A percentile compares a stretch with the other conserved stretches of the same genome.
Conservation (phyloP, 2,113 vertebrate species). For the Chaetura pelagica region DNA sequence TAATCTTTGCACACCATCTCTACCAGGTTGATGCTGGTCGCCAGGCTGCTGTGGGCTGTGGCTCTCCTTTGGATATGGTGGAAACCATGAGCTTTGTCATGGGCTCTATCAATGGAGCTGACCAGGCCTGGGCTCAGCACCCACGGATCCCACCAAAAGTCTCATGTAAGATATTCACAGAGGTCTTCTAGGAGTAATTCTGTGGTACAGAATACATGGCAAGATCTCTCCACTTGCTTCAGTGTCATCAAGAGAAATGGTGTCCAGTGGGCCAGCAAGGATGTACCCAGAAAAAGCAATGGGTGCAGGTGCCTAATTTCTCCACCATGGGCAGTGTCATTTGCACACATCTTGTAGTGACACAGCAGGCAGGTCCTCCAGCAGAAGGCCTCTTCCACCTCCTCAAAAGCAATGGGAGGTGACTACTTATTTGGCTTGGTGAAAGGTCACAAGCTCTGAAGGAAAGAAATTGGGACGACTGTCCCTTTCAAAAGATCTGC, state of each 20-base stretch:
- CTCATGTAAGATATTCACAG: neutral
- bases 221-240: neutral
- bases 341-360: neutral
- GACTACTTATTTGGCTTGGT: neutral
- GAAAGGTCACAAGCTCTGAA: neutral
- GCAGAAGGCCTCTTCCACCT: neutral
- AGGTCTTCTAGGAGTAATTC: neutral
- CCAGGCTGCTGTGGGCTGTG: neutral
- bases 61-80: neutral
- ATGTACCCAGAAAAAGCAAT: neutral
- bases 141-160: neutral
- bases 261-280: neutral
- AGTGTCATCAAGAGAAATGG: neutral
- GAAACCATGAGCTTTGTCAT: neutral
- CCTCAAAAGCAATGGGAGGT: neutral
- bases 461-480: neutral
- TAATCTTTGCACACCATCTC: constrained; percentile 8
- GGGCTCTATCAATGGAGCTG: neutral
- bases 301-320: neutral
- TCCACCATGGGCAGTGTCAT: fast-evolving
- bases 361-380: neutral
- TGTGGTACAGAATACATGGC: neutral
- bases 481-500: neutral
- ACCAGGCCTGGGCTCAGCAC: neutral
- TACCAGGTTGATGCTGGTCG: neutral